phyloP scores from a whole-genome alignment of 1,140 invertebrate genomes.

The Drosophila lacteicornis region DNA sequence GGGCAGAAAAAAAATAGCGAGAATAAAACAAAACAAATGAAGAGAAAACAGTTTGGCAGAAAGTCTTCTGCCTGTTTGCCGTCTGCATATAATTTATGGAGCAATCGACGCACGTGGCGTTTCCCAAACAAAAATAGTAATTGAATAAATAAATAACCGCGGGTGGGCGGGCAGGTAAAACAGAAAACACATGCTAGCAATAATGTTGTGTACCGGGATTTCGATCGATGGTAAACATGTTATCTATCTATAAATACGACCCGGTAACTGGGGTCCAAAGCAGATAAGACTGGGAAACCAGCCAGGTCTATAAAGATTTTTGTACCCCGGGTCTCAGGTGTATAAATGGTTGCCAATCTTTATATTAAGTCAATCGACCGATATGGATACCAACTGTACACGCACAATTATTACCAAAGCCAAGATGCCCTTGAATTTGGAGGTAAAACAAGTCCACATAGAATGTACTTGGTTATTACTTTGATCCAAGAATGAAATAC shows the following conservation, averaged over 20 bases:
- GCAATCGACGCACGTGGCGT: slow-evolving; percentile 56
- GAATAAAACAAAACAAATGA: slow-evolving; percentile 12
- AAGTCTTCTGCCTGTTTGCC: slow-evolving; percentile 6
- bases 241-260: slow-evolving; percentile 54
- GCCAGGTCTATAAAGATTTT: slow-evolving; percentile 22
- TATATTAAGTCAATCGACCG: neutral
- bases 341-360: slow-evolving; percentile 8
- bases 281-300: slow-evolving; percentile 46
- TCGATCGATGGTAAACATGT: slow-evolving; percentile 52
- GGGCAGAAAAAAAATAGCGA: slow-evolving; percentile 20
- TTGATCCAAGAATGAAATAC: too few species aligned
- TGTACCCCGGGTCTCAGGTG: neutral
- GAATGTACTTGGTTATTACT: neutral
- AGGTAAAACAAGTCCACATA: neutral
- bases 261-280: slow-evolving; percentile 35
- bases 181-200: slow-evolving; percentile 52
- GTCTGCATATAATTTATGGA: slow-evolving; percentile 56
- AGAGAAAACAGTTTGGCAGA: slow-evolving; percentile 12
- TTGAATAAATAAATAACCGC: slow-evolving; percentile 46
- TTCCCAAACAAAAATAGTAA: slow-evolving; percentile 51
- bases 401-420: neutral
- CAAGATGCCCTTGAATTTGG: slow-evolving; percentile 2
- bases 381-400: slow-evolving; percentile 10
- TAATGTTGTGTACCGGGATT: slow-evolving; percentile 52
- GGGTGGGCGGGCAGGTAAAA: slow-evolving; percentile 12